A percentile compares a stretch with the other conserved stretches of the same genome.
Conservation (phyloP, 2,113 vertebrate species). For the Neogale vison region DNA sequence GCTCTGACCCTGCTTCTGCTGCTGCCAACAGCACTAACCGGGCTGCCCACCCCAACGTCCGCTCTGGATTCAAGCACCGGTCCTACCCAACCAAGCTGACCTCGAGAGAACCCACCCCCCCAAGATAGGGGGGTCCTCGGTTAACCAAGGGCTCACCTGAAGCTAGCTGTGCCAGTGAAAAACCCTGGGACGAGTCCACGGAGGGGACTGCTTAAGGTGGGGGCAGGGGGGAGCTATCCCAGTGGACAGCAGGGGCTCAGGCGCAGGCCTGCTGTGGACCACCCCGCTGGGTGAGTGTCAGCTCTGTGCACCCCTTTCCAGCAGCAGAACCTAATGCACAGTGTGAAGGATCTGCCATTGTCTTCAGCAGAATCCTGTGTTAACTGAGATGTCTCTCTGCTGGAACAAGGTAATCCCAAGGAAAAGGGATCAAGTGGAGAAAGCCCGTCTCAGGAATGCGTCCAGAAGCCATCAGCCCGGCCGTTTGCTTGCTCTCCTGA, state of each 20-base stretch:
- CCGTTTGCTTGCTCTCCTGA: background rate
- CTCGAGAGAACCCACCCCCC: background rate
- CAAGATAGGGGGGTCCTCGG: fast-evolving
- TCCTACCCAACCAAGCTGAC: fast-evolving
- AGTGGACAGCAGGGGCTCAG: background rate
- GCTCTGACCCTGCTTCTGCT: background rate
- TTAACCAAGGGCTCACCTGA: background rate
- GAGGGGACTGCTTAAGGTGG: background rate
- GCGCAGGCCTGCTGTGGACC: background rate
- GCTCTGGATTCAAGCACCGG: background rate
- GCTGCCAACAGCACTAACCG: fast-evolving
- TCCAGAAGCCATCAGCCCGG: background rate
- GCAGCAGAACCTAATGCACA: background rate
- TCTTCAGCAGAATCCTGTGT: background rate
- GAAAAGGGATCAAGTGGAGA: background rate
- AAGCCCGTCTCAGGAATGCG: background rate
- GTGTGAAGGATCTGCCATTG: fast-evolving
- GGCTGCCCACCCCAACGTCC: background rate
- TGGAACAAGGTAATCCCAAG: background rate
- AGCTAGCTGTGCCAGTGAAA: background rate
- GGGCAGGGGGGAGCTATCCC: too few species aligned
- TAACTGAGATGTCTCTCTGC: background rate
- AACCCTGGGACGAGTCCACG: background rate
- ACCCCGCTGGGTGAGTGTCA: fast-evolving
- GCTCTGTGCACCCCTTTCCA: background rate